Conservation (phyloP, 2,888 invertebrate genomes). For the Nezara viridula region DNA sequence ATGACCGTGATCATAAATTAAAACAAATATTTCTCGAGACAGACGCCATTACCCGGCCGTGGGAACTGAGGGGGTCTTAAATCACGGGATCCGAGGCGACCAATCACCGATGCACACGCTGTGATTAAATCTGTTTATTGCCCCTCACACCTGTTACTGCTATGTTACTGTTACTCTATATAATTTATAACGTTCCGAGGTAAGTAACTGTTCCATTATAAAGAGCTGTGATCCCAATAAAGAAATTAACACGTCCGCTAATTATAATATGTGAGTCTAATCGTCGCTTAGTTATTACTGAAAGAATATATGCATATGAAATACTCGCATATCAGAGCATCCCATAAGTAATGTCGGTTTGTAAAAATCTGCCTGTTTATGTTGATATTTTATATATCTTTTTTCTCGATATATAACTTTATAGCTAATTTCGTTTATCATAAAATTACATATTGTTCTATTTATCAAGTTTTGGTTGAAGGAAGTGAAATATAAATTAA, state of each 20-base stretch:
- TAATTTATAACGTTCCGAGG: not conserved
- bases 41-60: constrained; percentile 39
- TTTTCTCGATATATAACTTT: too few species aligned
- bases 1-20: constrained; percentile 27
- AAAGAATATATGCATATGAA: too few species aligned
- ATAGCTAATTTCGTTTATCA: too few species aligned
- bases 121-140: constrained; percentile 35
- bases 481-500: too few species aligned
- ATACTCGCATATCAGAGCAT: too few species aligned
- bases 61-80: constrained; percentile 7
- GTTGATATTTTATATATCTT: too few species aligned
- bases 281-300: too few species aligned
- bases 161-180: not conserved
- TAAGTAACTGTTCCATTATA: not conserved
- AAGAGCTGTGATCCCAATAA: not conserved
- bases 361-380: too few species aligned
- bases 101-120: constrained; percentile 39
- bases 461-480: too few species aligned
- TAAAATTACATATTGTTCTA: too few species aligned
- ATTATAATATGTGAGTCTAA: not conserved
- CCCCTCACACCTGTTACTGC: not conserved
- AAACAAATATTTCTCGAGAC: constrained; percentile 31
- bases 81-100: constrained; percentile 10
- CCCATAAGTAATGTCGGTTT: too few species aligned
- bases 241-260: not conserved